Conservation (phyloP, 2,797 vertebrate species). For the Centropyge bicolor region DNA sequence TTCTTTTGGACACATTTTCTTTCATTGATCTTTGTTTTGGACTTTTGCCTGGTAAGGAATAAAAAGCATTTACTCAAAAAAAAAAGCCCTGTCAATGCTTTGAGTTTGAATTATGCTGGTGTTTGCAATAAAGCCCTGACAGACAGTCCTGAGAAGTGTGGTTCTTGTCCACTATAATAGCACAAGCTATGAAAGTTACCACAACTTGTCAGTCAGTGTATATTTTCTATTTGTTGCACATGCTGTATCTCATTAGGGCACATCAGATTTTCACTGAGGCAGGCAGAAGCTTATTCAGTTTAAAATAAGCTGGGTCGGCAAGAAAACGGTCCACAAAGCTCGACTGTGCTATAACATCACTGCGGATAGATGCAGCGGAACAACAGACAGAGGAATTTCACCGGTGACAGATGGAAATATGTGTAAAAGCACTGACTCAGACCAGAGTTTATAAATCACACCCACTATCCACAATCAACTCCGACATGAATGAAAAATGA, state of each 20-base stretch:
- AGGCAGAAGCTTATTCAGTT: neutral
- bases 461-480: constrained; percentile 7
- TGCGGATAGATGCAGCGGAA: constrained; percentile 1
- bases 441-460: constrained; percentile 29
- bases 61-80: neutral
- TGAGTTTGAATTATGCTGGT: neutral
- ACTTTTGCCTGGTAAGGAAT: neutral
- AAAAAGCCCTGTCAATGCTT: neutral
- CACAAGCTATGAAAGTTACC: neutral
- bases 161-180: neutral
- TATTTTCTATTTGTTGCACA: neutral
- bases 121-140: neutral
- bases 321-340: constrained; percentile 13
- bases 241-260: too few relatives aligned
- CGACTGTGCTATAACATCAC: neutral
- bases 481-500: constrained; percentile 6
- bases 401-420: neutral
- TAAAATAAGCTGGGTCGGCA: constrained; percentile 1
- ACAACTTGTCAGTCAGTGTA: neutral
- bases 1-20: too few relatives aligned
- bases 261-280: neutral
- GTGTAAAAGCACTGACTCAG: constrained; percentile 17
- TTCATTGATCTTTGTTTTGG: neutral
- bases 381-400: constrained; percentile 4
- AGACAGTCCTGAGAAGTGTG: neutral